Evolutionary conservation across 1,140 invertebrate genomes (phyloP).

Genomic region (Theocolax elegans): DNA sequence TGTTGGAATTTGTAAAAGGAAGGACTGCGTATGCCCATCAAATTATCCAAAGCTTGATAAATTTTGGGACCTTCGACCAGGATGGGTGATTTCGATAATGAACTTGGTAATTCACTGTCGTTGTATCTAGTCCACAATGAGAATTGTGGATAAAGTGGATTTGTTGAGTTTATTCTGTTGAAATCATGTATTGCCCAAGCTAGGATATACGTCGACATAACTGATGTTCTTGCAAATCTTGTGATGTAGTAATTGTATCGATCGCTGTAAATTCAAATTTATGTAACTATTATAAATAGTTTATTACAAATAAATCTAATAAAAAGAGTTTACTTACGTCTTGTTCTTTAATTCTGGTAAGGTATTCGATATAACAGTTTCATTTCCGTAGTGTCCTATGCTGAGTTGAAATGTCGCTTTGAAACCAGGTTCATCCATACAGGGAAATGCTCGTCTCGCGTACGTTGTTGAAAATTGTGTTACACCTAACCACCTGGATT

Average conservation of each 20-base stretch:
- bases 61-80: constrained; percentile 32
- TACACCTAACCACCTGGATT: constrained; percentile 75
- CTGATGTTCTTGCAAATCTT: constrained; percentile 68
- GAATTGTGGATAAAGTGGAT: not conserved
- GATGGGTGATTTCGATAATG: constrained; percentile 33
- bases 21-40: constrained; percentile 43
- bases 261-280: no score
- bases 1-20: constrained; percentile 75
- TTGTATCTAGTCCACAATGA: not conserved
- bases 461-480: constrained; percentile 86
- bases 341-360: constrained; percentile 49
- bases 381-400: constrained; percentile 70
- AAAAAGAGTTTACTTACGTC: no score
- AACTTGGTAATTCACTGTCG: not conserved
- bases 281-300: no score
- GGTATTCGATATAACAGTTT: constrained; percentile 74
- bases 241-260: constrained; percentile 46
- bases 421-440: constrained; percentile 88
- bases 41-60: constrained; percentile 42
- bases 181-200: constrained; percentile 83
- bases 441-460: constrained; percentile 86
- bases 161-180: constrained; percentile 47
- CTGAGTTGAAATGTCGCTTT: constrained; percentile 80
- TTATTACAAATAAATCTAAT: no score
- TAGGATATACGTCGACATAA: constrained; percentile 82